A percentile compares a stretch with the other conserved stretches of the same genome.
These are phyloP conservation scores for Thalassarche chlororhynchos DNA, from an alignment of 2,113 vertebrate genomes.

Conservation along the genomic window DNA sequence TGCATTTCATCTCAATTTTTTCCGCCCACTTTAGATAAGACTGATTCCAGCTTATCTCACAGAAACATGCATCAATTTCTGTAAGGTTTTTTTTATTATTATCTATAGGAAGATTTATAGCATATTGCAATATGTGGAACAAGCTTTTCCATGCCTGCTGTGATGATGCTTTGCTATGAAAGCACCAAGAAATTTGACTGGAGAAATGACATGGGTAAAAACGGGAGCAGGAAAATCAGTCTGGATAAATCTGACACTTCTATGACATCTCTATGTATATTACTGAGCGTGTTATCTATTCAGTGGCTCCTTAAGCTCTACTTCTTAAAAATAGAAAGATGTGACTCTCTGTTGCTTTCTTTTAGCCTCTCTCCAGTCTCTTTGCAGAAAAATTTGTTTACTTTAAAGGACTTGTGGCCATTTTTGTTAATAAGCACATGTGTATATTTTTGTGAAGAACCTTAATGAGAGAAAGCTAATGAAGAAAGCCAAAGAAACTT, in stretches of 20 bases:
- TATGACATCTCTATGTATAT: not conserved
- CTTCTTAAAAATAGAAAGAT: not conserved
- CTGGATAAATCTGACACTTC: not conserved
- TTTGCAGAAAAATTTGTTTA: not conserved
- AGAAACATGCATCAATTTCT: not conserved
- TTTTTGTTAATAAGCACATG: not conserved
- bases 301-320: not conserved
- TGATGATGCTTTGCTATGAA: slow-evolving; percentile 1
- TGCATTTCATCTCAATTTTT: not conserved
- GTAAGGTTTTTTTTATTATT: not conserved
- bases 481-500: not conserved
- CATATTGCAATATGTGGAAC: not conserved
- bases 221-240: not conserved
- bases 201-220: not conserved
- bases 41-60: not conserved
- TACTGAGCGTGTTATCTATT: not conserved
- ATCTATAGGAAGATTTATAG: not conserved
- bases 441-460: not conserved
- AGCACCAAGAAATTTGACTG: not conserved
- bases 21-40: not conserved
- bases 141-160: not conserved
- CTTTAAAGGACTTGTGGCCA: not conserved
- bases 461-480: not conserved
- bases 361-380: not conserved
- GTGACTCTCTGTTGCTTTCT: not conserved